phyloP scores from a whole-genome alignment of 2,113 vertebrate species.

The Lepus timidus region DNA sequence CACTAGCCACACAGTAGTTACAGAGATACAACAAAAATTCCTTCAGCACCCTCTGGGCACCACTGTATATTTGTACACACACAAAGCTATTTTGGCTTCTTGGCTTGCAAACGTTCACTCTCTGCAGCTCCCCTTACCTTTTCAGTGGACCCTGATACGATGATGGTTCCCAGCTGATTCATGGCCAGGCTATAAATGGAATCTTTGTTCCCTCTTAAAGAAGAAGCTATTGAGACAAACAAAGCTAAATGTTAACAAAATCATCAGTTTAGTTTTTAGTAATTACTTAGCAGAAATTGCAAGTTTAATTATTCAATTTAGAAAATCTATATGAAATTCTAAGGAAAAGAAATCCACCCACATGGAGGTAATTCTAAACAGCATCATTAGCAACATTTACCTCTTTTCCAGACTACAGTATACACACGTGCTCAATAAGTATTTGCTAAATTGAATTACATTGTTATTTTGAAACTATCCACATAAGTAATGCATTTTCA shows the following conservation, averaged over 20 bases:
- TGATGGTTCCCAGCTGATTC: conserved; percentile 99
- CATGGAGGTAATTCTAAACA: conserved; percentile 21
- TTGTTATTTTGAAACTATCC: not conserved
- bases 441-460: not conserved
- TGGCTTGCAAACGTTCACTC: not conserved
- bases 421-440: not conserved
- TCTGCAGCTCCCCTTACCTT: conserved; percentile 90
- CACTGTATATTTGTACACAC: not conserved
- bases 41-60: not conserved
- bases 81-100: not conserved
- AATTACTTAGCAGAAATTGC: conserved; percentile 39
- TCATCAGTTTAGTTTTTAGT: conserved; percentile 35
- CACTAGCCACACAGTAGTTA: not conserved
- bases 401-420: conserved; percentile 22
- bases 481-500: not conserved
- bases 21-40: not conserved
- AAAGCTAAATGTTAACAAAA: conserved; percentile 66
- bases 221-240: conserved; percentile 92
- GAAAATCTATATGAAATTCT: conserved; percentile 39
- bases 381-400: not conserved
- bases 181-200: conserved; percentile 99
- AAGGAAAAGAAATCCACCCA: conserved; percentile 46
- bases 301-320: conserved; percentile 49
- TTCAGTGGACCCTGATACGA: conserved; percentile 98
- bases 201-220: conserved; percentile 99